phyloP scores from a whole-genome alignment of 2,797 vertebrate genomes.

The Podargus strigoides region DNA sequence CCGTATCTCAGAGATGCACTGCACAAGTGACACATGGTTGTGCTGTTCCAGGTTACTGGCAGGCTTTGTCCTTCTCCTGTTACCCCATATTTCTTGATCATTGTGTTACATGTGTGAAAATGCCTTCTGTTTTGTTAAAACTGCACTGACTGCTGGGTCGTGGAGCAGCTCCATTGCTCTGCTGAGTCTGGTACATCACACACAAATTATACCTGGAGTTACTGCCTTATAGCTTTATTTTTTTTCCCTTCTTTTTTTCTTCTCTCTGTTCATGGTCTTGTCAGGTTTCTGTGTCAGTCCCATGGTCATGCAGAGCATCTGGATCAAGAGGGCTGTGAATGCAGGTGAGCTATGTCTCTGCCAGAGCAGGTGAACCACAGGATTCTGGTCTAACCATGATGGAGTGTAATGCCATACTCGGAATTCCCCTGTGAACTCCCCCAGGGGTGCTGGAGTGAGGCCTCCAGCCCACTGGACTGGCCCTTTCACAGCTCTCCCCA shows the following conservation, averaged over 20 bases:
- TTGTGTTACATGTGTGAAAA: background rate
- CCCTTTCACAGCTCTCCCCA: background rate
- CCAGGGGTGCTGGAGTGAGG: background rate
- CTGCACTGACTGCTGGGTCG: background rate
- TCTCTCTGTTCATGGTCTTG: background rate
- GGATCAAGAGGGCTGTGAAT: background rate
- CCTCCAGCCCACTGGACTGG: background rate
- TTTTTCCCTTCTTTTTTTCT: background rate
- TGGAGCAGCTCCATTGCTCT: background rate
- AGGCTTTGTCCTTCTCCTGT: background rate
- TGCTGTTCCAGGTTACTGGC: background rate
- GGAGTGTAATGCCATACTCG: fast-evolving
- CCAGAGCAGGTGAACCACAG: fast-evolving
- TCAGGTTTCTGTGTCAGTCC: background rate
- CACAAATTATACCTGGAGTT: background rate
- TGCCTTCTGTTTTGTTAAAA: background rate
- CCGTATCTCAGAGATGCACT: background rate
- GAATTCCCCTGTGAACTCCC: background rate
- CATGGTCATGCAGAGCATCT: background rate
- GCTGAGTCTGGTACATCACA: background rate
- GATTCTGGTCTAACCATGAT: fast-evolving
- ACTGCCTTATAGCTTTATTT: background rate
- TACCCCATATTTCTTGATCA: background rate
- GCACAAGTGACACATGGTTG: background rate
- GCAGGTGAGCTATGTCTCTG: background rate